These are phyloP conservation scores for Suillia variegata DNA, from an alignment of 2,888 invertebrate genomes.

Conservation along the genomic window DNA sequence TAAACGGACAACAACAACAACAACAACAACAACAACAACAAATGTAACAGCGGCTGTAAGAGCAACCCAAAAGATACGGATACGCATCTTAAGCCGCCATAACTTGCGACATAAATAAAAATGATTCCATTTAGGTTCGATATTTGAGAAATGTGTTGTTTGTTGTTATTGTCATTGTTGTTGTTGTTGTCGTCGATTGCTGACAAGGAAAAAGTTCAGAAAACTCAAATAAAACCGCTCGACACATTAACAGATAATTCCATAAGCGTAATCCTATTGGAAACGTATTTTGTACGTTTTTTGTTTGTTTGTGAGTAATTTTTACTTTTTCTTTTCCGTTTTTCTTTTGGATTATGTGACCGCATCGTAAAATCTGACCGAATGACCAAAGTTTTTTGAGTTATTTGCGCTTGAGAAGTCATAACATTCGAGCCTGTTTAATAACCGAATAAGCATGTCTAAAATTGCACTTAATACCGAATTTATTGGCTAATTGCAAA, in stretches of 20 bases:
- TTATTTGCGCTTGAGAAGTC: too few species aligned
- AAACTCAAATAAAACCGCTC: neutral
- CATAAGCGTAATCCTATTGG: neutral
- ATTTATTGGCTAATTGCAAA: too few species aligned
- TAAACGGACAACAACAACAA: constrained; percentile 7
- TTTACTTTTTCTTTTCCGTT: neutral
- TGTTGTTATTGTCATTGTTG: neutral
- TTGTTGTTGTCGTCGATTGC: neutral
- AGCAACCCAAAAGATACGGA: neutral
- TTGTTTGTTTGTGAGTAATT: neutral
- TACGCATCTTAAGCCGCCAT: constrained; percentile 1
- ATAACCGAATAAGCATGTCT: too few species aligned
- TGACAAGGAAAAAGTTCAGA: neutral
- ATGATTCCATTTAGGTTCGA: too few species aligned
- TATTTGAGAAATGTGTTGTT: neutral
- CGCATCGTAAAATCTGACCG: constrained; percentile 1
- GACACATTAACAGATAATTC: constrained; percentile 3
- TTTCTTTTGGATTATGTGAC: neutral
- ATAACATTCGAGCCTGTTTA: too few species aligned
- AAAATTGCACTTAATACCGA: too few species aligned
- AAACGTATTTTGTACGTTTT: neutral
- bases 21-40: too few species aligned
- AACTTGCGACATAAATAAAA: neutral
- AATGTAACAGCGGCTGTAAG: neutral
- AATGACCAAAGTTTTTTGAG: too few species aligned